Evolutionary conservation across 2,113 vertebrate species (phyloP).

Genomic region (Proterorhinus semilunaris): DNA sequence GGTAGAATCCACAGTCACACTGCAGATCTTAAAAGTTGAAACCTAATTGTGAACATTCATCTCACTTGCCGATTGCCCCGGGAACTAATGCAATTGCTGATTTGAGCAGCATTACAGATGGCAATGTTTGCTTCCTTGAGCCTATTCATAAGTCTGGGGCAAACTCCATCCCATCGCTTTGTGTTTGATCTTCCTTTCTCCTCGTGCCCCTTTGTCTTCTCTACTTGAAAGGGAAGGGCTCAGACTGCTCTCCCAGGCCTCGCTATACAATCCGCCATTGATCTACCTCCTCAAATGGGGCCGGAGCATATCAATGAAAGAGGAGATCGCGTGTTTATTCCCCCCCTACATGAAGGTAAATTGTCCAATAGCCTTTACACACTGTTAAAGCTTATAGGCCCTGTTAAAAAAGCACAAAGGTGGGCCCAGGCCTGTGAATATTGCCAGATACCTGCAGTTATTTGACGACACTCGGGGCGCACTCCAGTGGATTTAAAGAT

Average conservation of each 20-base stretch:
- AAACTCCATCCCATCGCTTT: neutral
- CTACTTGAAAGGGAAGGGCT: slow-evolving; percentile 21
- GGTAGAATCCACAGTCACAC: no score
- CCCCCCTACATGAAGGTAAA: neutral
- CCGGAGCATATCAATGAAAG: neutral
- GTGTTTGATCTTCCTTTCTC: slow-evolving; percentile 35
- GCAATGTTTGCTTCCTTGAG: no score
- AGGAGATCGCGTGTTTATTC: no score
- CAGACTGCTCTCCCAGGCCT: slow-evolving; percentile 1
- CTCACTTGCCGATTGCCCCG: no score
- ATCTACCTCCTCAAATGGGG: neutral
- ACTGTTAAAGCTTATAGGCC: neutral
- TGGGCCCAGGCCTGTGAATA: no score
- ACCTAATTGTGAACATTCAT: no score
- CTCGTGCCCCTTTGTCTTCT: slow-evolving; percentile 21
- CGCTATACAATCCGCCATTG: slow-evolving; percentile 1
- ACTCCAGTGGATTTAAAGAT: neutral
- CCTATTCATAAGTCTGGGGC: neutral
- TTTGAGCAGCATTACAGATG: no score
- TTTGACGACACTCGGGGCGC: neutral
- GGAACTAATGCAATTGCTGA: no score
- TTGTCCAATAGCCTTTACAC: neutral
- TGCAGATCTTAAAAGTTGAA: no score
- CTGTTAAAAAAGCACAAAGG: no score
- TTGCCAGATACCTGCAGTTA: neutral